These are phyloP conservation scores for Pelochelys cantorii DNA, from an alignment of 2,797 vertebrate species.

Conservation along the genomic window DNA sequence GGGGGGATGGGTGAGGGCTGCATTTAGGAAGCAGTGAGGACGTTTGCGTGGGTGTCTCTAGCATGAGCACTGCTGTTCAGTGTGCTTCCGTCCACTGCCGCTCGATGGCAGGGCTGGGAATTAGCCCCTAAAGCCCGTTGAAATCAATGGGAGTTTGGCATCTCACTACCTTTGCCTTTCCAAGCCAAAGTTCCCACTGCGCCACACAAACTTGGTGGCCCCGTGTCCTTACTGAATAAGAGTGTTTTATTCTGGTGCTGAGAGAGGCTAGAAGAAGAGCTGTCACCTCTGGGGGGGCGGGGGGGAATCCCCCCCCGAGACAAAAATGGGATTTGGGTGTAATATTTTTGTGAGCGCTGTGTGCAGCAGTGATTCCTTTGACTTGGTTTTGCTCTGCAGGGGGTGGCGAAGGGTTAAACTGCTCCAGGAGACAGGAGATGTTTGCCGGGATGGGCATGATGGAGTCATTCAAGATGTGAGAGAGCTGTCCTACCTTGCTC, in stretches of 20 bases:
- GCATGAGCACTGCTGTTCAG: rapidly evolving
- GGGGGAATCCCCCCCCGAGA: neutral
- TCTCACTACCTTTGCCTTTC: neutral
- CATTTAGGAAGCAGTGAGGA: rapidly evolving
- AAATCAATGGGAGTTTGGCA: neutral
- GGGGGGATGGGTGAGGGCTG: neutral
- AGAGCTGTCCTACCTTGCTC: too few relatives aligned
- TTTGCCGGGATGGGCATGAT: too few relatives aligned
- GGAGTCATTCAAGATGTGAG: too few relatives aligned
- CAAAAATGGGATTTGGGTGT: neutral
- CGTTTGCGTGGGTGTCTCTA: neutral
- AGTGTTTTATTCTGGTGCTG: neutral
- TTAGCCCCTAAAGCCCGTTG: rapidly evolving
- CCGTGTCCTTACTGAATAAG: neutral
- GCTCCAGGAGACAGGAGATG: too few relatives aligned
- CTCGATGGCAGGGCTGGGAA: neutral
- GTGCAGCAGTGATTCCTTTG: too few relatives aligned
- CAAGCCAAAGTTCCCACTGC: neutral
- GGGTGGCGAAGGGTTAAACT: too few relatives aligned
- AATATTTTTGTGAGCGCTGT: too few relatives aligned
- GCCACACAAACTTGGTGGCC: neutral
- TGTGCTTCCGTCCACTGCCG: rapidly evolving
- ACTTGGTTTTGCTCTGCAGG: too few relatives aligned
- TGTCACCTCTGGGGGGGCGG: too few relatives aligned
- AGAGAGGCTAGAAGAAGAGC: neutral